Evolutionary conservation across 2,797 vertebrate species (phyloP).

Genomic region (Carduelis carduelis): DNA sequence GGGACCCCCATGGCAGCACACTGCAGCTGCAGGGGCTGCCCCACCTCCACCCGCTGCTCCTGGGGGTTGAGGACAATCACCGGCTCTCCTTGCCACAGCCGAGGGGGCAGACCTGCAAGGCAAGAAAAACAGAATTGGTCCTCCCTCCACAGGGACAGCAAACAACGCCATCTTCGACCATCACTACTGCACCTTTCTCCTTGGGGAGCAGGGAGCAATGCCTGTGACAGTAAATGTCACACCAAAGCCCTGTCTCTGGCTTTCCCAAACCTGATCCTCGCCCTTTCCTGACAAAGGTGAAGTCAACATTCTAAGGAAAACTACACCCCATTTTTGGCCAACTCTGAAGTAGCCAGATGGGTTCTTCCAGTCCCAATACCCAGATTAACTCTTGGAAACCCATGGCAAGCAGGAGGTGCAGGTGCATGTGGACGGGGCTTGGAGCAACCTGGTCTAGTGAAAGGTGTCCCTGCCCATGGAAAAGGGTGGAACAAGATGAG

Average conservation of each 20-base stretch:
- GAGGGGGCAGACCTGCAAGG: constrained; percentile 63
- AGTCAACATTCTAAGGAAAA: not conserved
- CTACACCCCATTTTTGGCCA: not conserved
- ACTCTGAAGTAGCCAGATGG: not conserved
- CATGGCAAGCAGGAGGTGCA: not conserved
- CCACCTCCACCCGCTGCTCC: constrained; percentile 66
- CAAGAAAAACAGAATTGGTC: not conserved
- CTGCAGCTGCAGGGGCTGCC: constrained; percentile 68
- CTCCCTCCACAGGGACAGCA: not conserved
- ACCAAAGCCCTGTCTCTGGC: not conserved
- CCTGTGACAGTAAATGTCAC: not conserved
- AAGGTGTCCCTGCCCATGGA: not conserved
- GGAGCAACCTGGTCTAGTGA: not conserved
- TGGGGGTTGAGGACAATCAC: constrained; percentile 77
- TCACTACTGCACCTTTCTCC: not conserved
- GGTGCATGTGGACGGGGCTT: not conserved
- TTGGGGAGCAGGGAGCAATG: not conserved
- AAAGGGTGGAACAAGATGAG: not conserved
- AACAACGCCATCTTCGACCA: fast-evolving
- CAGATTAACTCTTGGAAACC: not conserved
- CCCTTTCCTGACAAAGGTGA: not conserved
- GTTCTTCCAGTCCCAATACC: not conserved
- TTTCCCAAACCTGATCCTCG: not conserved
- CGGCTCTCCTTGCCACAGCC: constrained; percentile 81
- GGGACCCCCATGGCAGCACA: constrained; percentile 84